A percentile compares a stretch with the other conserved stretches of the same genome.
These are phyloP conservation scores for Aurelia sp. DNA, from an alignment of 30 jellyfish, hydroid and myxozoan species.

Conservation along the genomic window DNA sequence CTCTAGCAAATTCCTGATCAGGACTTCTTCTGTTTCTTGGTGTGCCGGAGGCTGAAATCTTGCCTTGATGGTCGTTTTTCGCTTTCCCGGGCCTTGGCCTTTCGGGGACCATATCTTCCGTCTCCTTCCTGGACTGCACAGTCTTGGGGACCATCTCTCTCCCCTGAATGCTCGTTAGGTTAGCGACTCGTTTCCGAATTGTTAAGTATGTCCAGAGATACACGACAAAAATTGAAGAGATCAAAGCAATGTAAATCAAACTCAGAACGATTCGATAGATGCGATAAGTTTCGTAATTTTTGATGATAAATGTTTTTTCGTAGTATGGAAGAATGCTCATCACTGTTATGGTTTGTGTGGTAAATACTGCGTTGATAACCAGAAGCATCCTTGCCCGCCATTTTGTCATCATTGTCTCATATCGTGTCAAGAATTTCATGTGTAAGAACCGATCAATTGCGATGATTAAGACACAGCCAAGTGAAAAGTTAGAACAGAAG, in stretches of 20 bases:
- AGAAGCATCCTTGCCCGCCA: conserved; percentile 26
- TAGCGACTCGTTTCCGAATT: not conserved
- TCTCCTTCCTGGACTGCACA: not conserved
- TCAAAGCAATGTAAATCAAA: not conserved
- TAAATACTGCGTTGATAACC: conserved; percentile 10
- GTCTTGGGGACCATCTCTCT: not conserved
- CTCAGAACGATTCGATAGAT: conserved; percentile 42
- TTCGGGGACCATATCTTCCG: not conserved
- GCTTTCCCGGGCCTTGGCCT: not conserved
- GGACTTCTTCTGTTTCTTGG: conserved; percentile 9
- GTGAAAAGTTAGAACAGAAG: conserved; percentile 41
- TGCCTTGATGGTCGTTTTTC: not conserved
- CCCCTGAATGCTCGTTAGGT: not conserved
- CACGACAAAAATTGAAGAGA: not conserved
- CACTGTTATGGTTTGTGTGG: conserved; percentile 2
- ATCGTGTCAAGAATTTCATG: conserved; percentile 26
- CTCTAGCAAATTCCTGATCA: conserved; percentile 46
- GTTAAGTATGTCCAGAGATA: conserved; percentile 32
- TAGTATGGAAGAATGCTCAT: conserved; percentile 9
- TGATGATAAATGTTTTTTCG: not conserved
- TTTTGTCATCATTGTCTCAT: conserved; percentile 33
- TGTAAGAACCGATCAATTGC: conserved; percentile 60
- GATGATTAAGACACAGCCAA: conserved; percentile 14
- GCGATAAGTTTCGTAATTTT: conserved; percentile 1
- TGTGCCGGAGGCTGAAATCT: not conserved